Evolutionary conservation across 2,113 vertebrate species (phyloP).

Genomic region (Platanista minor): DNA sequence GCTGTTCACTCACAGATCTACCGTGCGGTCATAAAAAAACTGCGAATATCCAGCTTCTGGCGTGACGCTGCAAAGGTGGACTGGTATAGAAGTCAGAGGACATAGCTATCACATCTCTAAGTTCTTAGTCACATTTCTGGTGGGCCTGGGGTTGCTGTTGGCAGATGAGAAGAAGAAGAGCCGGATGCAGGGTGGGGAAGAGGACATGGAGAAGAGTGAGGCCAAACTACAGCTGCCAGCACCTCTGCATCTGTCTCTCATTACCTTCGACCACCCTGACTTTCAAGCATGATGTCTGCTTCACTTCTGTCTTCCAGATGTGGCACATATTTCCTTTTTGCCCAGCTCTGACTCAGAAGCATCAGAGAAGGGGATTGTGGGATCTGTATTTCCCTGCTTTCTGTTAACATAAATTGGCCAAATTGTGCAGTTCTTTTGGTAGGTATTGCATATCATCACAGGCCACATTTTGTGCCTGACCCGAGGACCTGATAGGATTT

Average conservation of each 20-base stretch:
- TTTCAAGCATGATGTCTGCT: not conserved
- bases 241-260: not conserved
- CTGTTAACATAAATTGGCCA: not conserved
- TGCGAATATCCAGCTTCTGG: not conserved
- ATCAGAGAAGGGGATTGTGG: not conserved
- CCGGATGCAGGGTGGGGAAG: not conserved
- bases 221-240: not conserved
- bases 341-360: not conserved
- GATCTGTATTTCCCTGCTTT: not conserved
- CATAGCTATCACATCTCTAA: not conserved
- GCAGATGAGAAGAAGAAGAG: slow-evolving; percentile 35
- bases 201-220: not conserved
- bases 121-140: not conserved
- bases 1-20: not conserved
- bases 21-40: not conserved
- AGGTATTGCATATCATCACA: not conserved
- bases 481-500: not conserved
- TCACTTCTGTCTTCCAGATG: not conserved
- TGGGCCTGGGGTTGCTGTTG: not conserved
- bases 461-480: not conserved
- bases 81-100: not conserved
- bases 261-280: not conserved
- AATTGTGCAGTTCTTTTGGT: not conserved
- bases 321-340: not conserved
- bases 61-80: not conserved